Base-by-base conservation (phyloP, 2,888 invertebrate species). In the Ommatoiulus sabulosus region DNA sequence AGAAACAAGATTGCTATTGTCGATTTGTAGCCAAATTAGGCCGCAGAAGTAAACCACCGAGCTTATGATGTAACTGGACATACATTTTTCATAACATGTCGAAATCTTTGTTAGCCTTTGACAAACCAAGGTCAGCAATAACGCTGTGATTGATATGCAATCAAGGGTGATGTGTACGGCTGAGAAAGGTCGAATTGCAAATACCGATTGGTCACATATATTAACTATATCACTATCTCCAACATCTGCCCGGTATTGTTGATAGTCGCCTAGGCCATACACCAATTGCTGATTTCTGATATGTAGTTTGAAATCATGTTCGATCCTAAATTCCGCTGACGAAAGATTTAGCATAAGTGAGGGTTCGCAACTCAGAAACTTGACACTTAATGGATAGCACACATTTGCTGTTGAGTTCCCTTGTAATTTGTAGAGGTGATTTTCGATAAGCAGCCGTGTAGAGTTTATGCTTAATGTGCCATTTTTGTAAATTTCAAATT, bases 261-360 rank as follows among this genome's bases (percentile, higher is more conserved):
- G 85, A 44, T 80, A 88, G 15, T 88, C 88, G 4, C 85, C 88
- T 17, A 88, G 43, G 17, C 86, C 43, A 43, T 86, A 88, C 10
- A 46, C n/a, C n/a, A 20, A 1, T 17, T 84, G 24, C 35, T 86
- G 86, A 2, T 44, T 24, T 17, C 35, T 10, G 17, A 72, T 20
- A n/a, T 35, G 48, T 24, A 88, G 44, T 35, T 63, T 48, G 46
- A 17, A 20, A 84, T 86, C 86, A 0, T 0, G 0, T 85, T 44
- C 1, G 17, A n/a, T 15, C 15, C 8, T 3, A 20, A n/a, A 85
- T 44, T 85, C 44, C 85, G n/a, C 5, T n/a, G 44, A 12, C 0
- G 6, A n/a, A 44, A 85, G 44, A n/a, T 44, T 7, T 0, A 85
- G 20, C 15, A 85, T 10, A 6, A 44, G 15, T 44, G 85, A 44